A percentile compares a stretch with the other conserved stretches of the same genome.
Conservation (phyloP, 1,140 invertebrate species). For the Bathynomus jamesi region DNA sequence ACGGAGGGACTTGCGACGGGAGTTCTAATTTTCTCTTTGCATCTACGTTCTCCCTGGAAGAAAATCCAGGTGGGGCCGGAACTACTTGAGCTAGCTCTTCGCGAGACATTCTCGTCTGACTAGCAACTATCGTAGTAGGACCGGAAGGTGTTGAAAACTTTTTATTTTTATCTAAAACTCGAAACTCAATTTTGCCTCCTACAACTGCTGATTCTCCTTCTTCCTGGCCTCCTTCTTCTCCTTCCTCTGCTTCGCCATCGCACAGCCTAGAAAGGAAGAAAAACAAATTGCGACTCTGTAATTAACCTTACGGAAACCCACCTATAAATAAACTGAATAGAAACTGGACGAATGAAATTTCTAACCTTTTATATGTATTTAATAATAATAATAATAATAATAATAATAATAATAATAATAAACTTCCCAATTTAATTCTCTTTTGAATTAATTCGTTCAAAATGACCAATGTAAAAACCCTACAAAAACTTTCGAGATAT, state of each 20-base stretch:
- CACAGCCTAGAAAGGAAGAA: background rate
- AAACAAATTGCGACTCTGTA: background rate
- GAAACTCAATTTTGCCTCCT: constrained; percentile 35
- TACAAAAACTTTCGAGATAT: too few species aligned
- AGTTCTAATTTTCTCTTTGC: constrained; percentile 13
- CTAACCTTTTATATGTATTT: too few species aligned
- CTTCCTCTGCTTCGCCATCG: constrained; percentile 25
- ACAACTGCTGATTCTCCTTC: constrained; percentile 26
- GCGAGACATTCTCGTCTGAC: constrained; percentile 31
- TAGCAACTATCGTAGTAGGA: constrained; percentile 30
- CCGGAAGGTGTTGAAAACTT: constrained; percentile 31
- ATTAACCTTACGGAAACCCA: too few species aligned
- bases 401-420: too few species aligned
- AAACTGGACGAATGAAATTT: too few species aligned
- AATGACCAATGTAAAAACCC: too few species aligned
- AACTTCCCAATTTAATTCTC: too few species aligned
- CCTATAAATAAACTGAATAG: too few species aligned
- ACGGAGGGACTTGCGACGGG: constrained; percentile 17
- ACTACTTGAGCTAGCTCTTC: constrained; percentile 31
- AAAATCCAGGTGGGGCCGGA: constrained; percentile 30
- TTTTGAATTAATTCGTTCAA: too few species aligned
- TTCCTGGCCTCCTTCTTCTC: constrained; percentile 14
- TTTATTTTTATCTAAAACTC: constrained; percentile 32
- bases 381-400: too few species aligned
- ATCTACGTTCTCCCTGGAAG: constrained; percentile 9